Evolutionary conservation across 2,113 vertebrate genomes (phyloP).

Genomic region (Rhinolophus sinicus): DNA sequence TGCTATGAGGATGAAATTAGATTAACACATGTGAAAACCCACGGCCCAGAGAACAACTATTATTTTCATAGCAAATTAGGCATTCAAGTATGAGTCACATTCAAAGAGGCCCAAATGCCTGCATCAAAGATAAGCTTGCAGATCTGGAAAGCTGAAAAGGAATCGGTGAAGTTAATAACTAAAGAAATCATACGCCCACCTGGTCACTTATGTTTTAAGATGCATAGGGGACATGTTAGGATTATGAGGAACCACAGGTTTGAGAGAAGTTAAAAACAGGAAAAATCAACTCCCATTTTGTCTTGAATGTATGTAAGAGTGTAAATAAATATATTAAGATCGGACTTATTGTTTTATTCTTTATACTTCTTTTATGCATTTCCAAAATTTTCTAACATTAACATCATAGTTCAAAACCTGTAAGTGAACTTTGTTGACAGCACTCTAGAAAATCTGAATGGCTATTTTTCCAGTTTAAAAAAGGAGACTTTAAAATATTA

Average conservation of each 20-base stretch:
- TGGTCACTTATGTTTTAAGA: background rate
- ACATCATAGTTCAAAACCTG: background rate
- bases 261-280: background rate
- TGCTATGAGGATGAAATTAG: background rate
- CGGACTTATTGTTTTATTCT: background rate
- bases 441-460: background rate
- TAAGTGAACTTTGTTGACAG: slow-evolving; percentile 25
- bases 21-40: background rate
- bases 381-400: slow-evolving; percentile 14
- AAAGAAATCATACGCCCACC: background rate
- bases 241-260: background rate
- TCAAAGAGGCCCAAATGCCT: background rate
- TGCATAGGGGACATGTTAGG: background rate
- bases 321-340: background rate
- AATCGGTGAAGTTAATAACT: background rate
- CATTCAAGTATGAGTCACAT: background rate
- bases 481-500: background rate
- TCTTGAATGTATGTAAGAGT: background rate
- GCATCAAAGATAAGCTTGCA: background rate
- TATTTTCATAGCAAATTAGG: slow-evolving; percentile 29
- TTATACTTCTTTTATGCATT: background rate
- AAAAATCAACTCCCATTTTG: background rate
- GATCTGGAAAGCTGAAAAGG: background rate
- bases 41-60: background rate
- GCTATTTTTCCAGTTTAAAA: background rate